These are phyloP conservation scores for Porites lobata DNA, from an alignment of 92 coral and sea anemone genomes.

Conservation along the genomic window DNA sequence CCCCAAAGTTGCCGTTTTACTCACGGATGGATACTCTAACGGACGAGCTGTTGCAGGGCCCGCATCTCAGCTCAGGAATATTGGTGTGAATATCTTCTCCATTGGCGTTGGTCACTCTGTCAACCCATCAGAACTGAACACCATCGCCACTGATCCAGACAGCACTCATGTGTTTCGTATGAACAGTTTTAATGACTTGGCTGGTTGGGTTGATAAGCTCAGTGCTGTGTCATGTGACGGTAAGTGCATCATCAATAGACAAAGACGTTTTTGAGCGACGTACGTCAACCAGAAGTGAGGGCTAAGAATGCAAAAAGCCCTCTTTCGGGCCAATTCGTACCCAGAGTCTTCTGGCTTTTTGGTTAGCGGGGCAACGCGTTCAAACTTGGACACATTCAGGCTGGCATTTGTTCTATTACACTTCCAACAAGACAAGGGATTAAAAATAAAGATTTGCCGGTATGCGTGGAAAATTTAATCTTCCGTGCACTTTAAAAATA, in stretches of 20 bases:
- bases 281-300: not conserved
- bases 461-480: not conserved
- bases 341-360: too few relatives aligned
- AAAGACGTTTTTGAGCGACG: not conserved
- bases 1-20: conserved; percentile 86
- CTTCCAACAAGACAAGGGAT: too few relatives aligned
- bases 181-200: conserved; percentile 77
- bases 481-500: too few relatives aligned
- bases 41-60: conserved; percentile 58
- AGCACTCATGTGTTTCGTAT: conserved; percentile 83
- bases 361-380: too few relatives aligned
- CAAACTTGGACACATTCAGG: too few relatives aligned
- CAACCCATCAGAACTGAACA: conserved; percentile 60
- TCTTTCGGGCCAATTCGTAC: too few relatives aligned
- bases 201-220: conserved; percentile 91
- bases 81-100: conserved; percentile 88
- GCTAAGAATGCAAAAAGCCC: not conserved
- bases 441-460: not conserved
- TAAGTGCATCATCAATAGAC: conserved; percentile 1
- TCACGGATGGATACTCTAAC: conserved; percentile 88
- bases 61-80: conserved; percentile 58
- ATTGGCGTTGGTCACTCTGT: conserved; percentile 83
- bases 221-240: conserved; percentile 98
- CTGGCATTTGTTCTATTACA: too few relatives aligned
- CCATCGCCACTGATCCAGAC: conserved; percentile 92